A percentile compares a stretch with the other conserved stretches of the same genome.
Conservation (phyloP, 1,140 invertebrate species). For the Chlorops oryzae region DNA sequence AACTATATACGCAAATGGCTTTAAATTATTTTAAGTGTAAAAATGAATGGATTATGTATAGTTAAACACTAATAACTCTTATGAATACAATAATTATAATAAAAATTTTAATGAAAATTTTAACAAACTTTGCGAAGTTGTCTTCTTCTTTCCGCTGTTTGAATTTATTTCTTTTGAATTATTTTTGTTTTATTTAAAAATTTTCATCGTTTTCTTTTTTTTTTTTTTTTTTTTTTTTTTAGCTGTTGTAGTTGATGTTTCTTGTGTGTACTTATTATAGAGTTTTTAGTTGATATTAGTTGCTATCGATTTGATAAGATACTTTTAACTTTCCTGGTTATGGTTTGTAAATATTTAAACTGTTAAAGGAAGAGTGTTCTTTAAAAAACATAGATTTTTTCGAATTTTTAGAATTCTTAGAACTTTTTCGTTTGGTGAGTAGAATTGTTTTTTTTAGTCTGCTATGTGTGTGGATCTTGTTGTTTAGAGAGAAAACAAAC, state of each 20-base stretch:
- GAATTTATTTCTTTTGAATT: neutral
- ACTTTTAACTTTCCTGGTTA: too few relatives aligned
- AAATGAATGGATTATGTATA: neutral
- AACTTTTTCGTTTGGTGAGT: too few relatives aligned
- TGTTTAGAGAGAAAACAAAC: too few relatives aligned
- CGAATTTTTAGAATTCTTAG: too few relatives aligned
- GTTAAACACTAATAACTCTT: neutral
- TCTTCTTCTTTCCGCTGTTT: conserved; percentile 4
- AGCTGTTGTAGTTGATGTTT: conserved; percentile 1
- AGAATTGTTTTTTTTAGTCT: too few relatives aligned
- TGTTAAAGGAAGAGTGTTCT: too few relatives aligned
- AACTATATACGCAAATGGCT: neutral
- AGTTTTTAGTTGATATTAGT: too few relatives aligned
- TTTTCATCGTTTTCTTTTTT: conserved; percentile 2
- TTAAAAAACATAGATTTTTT: too few relatives aligned
- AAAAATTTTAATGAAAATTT: conserved; percentile 7
- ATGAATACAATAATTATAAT: too few relatives aligned
- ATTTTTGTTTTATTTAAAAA: neutral
- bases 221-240: conserved; percentile 5
- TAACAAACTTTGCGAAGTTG: conserved; percentile 2
- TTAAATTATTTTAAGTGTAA: neutral
- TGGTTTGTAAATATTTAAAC: too few relatives aligned
- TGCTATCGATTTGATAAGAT: too few relatives aligned
- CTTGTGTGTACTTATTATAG: neutral
- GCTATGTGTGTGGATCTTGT: too few relatives aligned